Evolutionary conservation across 2,797 vertebrate species (phyloP).

Genomic region (Picus viridis): DNA sequence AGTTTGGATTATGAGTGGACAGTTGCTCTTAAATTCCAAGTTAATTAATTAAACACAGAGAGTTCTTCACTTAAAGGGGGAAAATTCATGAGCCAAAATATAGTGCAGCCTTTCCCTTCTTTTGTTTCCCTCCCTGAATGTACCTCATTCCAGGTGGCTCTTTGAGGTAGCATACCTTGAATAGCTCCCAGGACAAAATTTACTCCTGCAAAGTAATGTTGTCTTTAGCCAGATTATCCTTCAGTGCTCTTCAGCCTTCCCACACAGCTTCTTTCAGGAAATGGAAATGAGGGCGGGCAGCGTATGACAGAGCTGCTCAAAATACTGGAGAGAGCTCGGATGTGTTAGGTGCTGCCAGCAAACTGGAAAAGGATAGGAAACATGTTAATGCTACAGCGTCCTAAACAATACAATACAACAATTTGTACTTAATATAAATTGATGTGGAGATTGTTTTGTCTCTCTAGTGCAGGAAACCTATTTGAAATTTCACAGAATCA

Average conservation of each 20-base stretch:
- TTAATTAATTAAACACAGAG: not conserved
- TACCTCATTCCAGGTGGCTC: not conserved
- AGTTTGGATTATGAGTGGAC: not conserved
- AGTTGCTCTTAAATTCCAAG: not conserved
- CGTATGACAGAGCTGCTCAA: not conserved
- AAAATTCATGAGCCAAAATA: not conserved
- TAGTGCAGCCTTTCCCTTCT: not conserved
- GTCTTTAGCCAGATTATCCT: constrained; percentile 18
- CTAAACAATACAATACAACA: not conserved
- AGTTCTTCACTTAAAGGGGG: not conserved
- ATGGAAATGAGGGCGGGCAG: not conserved
- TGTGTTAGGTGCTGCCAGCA: not conserved
- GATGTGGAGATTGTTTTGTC: not conserved
- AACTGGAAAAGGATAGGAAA: not conserved
- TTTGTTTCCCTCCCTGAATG: not conserved
- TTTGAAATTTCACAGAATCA: not conserved
- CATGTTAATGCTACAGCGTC: not conserved
- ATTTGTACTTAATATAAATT: not conserved
- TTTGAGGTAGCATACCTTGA: not conserved
- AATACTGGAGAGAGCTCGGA: not conserved
- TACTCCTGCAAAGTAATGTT: not conserved
- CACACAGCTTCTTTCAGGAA: not conserved
- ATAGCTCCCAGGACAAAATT: not conserved
- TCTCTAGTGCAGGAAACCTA: not conserved
- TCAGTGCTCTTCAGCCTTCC: constrained; percentile 4